A percentile compares a stretch with the other conserved stretches of the same genome.
Conservation (phyloP, 1,140 invertebrate species). For the Aphelinus atriplicis region DNA sequence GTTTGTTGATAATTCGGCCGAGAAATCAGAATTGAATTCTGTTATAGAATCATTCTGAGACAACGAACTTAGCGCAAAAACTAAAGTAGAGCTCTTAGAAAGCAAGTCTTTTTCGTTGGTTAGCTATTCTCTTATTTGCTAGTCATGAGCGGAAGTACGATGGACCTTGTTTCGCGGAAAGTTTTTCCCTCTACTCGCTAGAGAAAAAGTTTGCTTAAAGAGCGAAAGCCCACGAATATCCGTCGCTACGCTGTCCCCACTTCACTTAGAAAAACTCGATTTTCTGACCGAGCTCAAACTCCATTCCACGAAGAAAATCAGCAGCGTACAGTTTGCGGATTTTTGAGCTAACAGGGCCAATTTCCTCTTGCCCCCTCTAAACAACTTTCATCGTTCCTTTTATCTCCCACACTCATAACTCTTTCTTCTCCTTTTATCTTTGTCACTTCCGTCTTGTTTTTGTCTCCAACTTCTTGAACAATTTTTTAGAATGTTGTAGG, state of each 20-base stretch:
- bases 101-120: background rate
- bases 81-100: background rate
- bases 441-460: too few relatives aligned
- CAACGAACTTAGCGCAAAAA: background rate
- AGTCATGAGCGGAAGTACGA: slow-evolving; percentile 6
- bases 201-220: slow-evolving; percentile 5
- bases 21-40: too few relatives aligned
- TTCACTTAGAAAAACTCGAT: slow-evolving; percentile 12
- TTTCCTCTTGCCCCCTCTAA: background rate
- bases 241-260: background rate
- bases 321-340: background rate
- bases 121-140: slow-evolving; percentile 10
- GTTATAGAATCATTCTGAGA: too few relatives aligned
- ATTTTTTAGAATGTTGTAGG: too few relatives aligned
- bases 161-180: slow-evolving; percentile 18
- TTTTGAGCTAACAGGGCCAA: background rate
- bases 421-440: too few relatives aligned
- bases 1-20: too few relatives aligned
- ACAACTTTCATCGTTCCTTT: too few relatives aligned
- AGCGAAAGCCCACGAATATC: slow-evolving; percentile 5
- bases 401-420: too few relatives aligned
- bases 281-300: background rate
- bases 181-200: background rate
- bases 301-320: slow-evolving; percentile 9
- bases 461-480: too few relatives aligned